phyloP scores from a whole-genome alignment of 1,140 invertebrate species.

The Neuroterus valhalla region DNA sequence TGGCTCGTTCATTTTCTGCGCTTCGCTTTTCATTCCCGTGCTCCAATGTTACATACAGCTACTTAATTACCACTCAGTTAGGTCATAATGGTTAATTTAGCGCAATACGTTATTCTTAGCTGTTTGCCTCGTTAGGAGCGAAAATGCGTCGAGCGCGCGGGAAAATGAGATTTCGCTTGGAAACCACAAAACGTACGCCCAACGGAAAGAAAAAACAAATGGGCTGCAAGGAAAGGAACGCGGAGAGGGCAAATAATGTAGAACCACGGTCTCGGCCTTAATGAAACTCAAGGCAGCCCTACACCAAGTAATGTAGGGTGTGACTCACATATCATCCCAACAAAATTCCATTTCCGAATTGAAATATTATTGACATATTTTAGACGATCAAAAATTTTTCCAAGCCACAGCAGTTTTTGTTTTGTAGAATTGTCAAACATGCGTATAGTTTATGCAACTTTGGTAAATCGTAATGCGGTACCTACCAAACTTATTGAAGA shows the following conservation, averaged over 20 bases:
- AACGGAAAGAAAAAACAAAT: conserved; percentile 40
- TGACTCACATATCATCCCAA: too few relatives aligned
- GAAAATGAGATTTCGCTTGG: conserved; percentile 56
- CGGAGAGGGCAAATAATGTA: conserved; percentile 35
- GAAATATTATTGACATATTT: too few relatives aligned
- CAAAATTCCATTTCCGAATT: too few relatives aligned
- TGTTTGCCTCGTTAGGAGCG: conserved; percentile 57
- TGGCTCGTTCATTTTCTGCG: conserved; percentile 8
- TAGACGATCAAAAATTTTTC: too few relatives aligned
- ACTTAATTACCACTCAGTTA: conserved; percentile 57
- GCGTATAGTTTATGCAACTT: too few relatives aligned
- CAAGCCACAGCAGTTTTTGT: too few relatives aligned
- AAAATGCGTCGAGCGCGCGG: conserved; percentile 55
- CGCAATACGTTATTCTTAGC: conserved; percentile 58
- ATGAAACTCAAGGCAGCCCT: conserved; percentile 51
- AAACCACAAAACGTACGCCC: conserved; percentile 55
- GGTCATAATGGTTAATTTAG: conserved; percentile 61
- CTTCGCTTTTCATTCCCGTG: conserved; percentile 17
- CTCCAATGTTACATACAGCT: conserved; percentile 36
- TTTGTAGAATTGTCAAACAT: too few relatives aligned
- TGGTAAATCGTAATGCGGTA: too few relatives aligned
- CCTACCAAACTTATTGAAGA: too few relatives aligned
- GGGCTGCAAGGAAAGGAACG: conserved; percentile 32
- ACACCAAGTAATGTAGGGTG: conserved; percentile 46
- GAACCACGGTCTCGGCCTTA: conserved; percentile 46